A percentile compares a stretch with the other conserved stretches of the same genome.
Evolutionary conservation across 2,113 vertebrate genomes (phyloP).

Genomic region (Petroica traversi): DNA sequence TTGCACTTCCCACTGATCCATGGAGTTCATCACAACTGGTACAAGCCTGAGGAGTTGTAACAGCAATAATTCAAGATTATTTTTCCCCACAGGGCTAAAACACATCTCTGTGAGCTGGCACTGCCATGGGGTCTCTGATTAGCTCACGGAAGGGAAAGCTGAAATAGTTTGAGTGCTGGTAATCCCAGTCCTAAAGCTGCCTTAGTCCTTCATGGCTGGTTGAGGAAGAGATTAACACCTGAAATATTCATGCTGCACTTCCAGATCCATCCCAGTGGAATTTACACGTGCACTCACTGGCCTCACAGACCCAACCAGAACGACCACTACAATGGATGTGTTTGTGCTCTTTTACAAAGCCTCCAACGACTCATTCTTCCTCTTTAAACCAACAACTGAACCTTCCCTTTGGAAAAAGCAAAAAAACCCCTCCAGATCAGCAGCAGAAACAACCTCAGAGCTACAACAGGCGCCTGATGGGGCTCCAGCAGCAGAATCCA

Average conservation of each 20-base stretch:
- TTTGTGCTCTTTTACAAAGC: neutral
- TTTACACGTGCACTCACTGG: fast-evolving
- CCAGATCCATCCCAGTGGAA: neutral
- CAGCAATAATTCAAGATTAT: neutral
- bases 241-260: neutral
- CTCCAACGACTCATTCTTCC: fast-evolving
- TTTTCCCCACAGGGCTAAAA: neutral
- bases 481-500: neutral
- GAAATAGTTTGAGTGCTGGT: neutral
- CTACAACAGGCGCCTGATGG: neutral
- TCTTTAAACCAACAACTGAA: neutral
- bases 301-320: neutral
- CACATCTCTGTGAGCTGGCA: neutral
- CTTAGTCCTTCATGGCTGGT: neutral
- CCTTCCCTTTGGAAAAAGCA: neutral
- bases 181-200: neutral
- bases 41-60: neutral
- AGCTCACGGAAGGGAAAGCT: neutral
- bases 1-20: neutral
- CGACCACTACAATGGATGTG: fast-evolving
- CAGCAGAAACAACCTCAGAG: neutral
- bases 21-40: fast-evolving
- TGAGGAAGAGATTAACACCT: neutral
- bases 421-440: neutral
- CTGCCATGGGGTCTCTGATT: neutral